Evolutionary conservation across 2,888 invertebrate species (phyloP), one percentile per base, ranked within the genome.

Genomic region (Dryadula phaetusa): DNA sequence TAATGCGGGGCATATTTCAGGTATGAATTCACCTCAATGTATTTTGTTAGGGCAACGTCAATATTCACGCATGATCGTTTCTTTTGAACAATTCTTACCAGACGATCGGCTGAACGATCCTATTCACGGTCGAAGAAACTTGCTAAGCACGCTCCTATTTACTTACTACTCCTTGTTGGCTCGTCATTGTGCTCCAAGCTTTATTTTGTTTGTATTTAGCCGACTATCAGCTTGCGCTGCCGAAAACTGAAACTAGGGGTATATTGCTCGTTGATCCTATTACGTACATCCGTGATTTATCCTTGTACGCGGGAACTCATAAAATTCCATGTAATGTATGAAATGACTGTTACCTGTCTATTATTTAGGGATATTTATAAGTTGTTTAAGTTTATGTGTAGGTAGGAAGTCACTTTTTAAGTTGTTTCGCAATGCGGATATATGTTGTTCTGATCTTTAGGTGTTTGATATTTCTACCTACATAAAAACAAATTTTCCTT

Each of bases 31-130:
- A 64, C 63, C 67, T 73, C 64, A 58, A 65, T 56, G 61, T 72
- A 64, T 71, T 70, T 74, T 73, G 67, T 66, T 72, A 67, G 68
- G 72, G 71, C 71, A 74, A 74, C 72, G 75, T 76, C 77, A 77
- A 78, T 75, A 77, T 77, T 79, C 77, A 80, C 76, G 79, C 77
- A 74, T 79, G 77, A 74, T 72, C 71, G 72, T 79, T 69, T 70
- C 76, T 79, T 79, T 78, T 77, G 75, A 76, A 69, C 74, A 75
- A 70, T 75, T 75, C 75, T 73, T 72, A 70, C 69, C 62, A 73
- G 72, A 73, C 72, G 72, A 74, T 74, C 71, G 74, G 70, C 61
- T 64, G 72, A 71, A 69, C 64, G 71, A 72, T 73, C 70, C 66
- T 70, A 72, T 74, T 76, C 68, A 73, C 74, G 76, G 72, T 70